Base-by-base conservation (phyloP, 92 coral and sea anemone species). In the Virgularia gustaviana region DNA sequence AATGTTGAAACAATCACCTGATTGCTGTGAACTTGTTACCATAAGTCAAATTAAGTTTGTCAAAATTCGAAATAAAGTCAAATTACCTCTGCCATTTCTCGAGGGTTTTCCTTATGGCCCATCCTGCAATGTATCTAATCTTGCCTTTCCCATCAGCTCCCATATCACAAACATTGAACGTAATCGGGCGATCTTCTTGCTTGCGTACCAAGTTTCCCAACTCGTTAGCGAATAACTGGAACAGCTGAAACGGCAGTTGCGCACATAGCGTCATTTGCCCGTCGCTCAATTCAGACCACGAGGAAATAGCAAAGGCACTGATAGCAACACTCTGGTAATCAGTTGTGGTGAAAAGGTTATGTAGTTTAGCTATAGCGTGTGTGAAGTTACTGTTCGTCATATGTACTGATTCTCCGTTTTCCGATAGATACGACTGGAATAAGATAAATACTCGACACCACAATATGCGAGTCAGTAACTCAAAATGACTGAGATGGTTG, bases 51-150 rank as follows among this genome's bases (percentile, higher is more conserved):
- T n/a, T n/a, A n/a, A n/a, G n/a, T n/a, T n/a, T n/a, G n/a, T n/a
- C n/a, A n/a, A 53, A 6, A n/a, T 53, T n/a, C 22, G 27, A 53
- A 9, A 53, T 53, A n/a, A n/a, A 33, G 2, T 2, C 7, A 9
- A 56, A 24, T 56, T 23, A 56, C 63, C 36, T 56, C 33, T 24
- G 63, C 15, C 36, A 51, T 10, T 49, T 52, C 30, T 77, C 80
- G 28, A 77, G 53, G 1, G 54, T 57, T 53, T 45, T 64, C 3
- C 73, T 16, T 7, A 77, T 55, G 1, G 84, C 86, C 86, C 86
- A 86, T 16, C 78, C 86, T 9, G 86, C 90, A 24, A 86, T 70
- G 45, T 82, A 80, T 22, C 85, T 38, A 12, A 86, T 36, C 71
- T 86, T 86, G 12, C 82, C 49, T 28, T 22, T 60, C 13, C 80